Evolutionary conservation across 2,888 invertebrate genomes (phyloP).

Genomic region (Macaria liturata): DNA sequence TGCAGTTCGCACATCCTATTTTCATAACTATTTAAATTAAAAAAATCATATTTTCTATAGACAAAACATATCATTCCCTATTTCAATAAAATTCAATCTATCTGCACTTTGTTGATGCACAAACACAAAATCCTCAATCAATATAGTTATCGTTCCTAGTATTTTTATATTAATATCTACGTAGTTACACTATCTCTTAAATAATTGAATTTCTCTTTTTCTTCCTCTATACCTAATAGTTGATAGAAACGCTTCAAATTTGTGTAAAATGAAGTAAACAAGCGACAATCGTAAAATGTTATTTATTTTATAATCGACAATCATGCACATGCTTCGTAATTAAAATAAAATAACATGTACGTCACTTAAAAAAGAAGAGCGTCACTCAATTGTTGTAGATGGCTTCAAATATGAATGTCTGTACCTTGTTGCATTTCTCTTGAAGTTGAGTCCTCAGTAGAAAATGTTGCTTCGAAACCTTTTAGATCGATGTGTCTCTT

Average conservation of each 20-base stretch:
- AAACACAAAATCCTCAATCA: slow-evolving; percentile 1
- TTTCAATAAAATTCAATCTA: slow-evolving; percentile 1
- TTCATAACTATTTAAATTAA: slow-evolving; percentile 29
- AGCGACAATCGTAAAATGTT: no score
- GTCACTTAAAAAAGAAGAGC: no score
- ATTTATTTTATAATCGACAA: no score
- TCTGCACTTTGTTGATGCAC: slow-evolving; percentile 24
- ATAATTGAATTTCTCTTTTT: slow-evolving; percentile 2
- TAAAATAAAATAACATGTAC: no score
- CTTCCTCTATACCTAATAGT: background rate
- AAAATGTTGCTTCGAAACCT: slow-evolving; percentile 14
- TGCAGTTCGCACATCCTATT: slow-evolving; percentile 24
- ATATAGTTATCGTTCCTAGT: slow-evolving; percentile 3
- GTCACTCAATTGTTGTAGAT: slow-evolving; percentile 2
- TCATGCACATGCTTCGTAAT: no score
- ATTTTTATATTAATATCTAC: slow-evolving; percentile 1
- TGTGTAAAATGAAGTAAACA: no score
- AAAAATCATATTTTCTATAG: slow-evolving; percentile 19
- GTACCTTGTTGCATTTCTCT: slow-evolving; percentile 15
- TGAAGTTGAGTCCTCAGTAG: slow-evolving; percentile 14
- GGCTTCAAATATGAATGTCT: slow-evolving; percentile 17
- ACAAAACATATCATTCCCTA: slow-evolving; percentile 33
- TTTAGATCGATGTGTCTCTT: slow-evolving; percentile 25
- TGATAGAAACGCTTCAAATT: no score
- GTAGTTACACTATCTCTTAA: background rate